Percentiles rank a stretch among this genome's conserved stretches.
phyloP scores from a whole-genome alignment of 2,113 vertebrate species.

The Cyprinodon brontotheroides region DNA sequence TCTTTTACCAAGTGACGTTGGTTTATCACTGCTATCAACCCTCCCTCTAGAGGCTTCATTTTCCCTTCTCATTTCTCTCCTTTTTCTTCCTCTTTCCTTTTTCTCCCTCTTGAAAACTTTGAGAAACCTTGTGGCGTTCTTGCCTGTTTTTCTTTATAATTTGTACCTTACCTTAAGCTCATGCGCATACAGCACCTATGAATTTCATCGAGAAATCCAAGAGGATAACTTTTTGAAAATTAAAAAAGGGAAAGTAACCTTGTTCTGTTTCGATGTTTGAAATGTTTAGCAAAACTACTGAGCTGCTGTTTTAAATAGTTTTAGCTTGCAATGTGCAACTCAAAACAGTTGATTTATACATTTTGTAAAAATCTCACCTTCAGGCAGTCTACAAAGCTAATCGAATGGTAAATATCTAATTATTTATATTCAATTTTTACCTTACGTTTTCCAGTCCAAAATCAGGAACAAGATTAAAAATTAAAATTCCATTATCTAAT shows the following conservation, averaged over 20 bases:
- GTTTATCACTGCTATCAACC: conserved; percentile 16
- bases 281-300: neutral
- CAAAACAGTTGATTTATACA: neutral
- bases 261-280: neutral
- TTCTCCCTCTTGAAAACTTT: conserved; percentile 24
- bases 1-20: conserved; percentile 28
- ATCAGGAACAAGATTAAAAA: no score
- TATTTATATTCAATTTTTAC: neutral
- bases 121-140: conserved; percentile 53
- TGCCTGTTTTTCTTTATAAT: conserved; percentile 28
- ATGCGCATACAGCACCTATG: neutral
- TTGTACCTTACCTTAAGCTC: neutral
- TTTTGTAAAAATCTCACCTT: neutral
- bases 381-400: neutral
- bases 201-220: conserved; percentile 20
- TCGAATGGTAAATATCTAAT: neutral
- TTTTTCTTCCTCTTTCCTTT: conserved; percentile 25
- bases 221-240: conserved; percentile 22
- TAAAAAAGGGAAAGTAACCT: neutral
- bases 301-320: neutral
- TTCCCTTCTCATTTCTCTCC: conserved; percentile 15
- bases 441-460: neutral
- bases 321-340: neutral
- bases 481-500: neutral
- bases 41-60: conserved; percentile 9